Base-by-base conservation (phyloP, 1,140 invertebrate genomes). In the Idris sp. region DNA sequence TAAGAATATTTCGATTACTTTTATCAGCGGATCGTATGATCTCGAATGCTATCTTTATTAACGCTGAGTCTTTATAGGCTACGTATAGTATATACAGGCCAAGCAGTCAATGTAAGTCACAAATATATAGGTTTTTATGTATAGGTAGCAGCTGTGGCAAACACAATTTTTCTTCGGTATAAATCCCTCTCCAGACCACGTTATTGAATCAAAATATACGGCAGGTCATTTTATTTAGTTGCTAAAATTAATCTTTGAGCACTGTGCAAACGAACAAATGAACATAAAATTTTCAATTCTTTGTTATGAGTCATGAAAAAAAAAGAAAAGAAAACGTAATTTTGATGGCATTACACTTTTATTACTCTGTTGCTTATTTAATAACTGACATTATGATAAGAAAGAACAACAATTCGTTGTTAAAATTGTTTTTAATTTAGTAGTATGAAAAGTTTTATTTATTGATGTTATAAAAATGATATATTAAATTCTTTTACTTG, bases 191-290 rank as follows among this genome's bases (percentile, higher is more conserved):
- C 7, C 28, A 51, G 46, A 46, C 36, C 36, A 19, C 51, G 30
- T 51, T 59, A 58, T 65, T 73, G 53, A 59, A 73, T 68, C 43
- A 58, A 58, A 68, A 35, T 38, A 68, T 68, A 68, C 33, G 49
- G 36, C 35, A 40, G 36, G 44, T 58, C 44, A 51, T 41, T 68
- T 68, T 58, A 68, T 58, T 68, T 58, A 49, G 44, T 48, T 68
- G 26, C 35, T 53, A 67, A 36, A 54, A 31, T 38, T n/a, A 15
- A 54, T 46, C 61, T 53, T 54, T 44, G 61, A 36, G 31, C 25
- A 44, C 41, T 46, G 25, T 16, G 22, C 41, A 56, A 67, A 48
- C 33, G 51, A 56, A 44, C 51, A 43, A 48, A 68, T 58, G 44
- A 56, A 67, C 30, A 36, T 40, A 56, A 25, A 54, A 46, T 19